phyloP scores from a whole-genome alignment of 64 coral and sea anemone species.

The Actinia equina region DNA sequence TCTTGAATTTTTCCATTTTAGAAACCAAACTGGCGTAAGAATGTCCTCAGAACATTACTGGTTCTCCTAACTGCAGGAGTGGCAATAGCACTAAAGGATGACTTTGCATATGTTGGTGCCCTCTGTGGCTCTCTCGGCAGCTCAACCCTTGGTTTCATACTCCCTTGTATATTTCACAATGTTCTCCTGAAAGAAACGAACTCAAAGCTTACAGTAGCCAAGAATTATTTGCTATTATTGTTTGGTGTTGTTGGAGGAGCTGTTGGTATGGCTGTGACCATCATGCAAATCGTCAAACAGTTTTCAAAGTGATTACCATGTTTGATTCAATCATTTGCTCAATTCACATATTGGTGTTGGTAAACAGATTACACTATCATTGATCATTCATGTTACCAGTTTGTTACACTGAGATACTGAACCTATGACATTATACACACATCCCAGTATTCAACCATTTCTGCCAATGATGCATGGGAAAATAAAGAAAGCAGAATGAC shows the following conservation, averaged over 20 bases:
- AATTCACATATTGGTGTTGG: too few relatives aligned
- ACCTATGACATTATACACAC: too few relatives aligned
- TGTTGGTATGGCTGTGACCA: slow-evolving; percentile 39
- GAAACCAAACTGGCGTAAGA: slow-evolving; percentile 61
- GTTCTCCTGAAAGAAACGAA: slow-evolving; percentile 42
- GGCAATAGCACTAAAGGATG: slow-evolving; percentile 70
- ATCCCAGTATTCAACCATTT: too few relatives aligned
- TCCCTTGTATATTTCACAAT: slow-evolving; percentile 71
- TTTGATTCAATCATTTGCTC: too few relatives aligned
- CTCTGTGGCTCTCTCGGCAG: slow-evolving; percentile 78
- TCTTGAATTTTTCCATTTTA: neutral
- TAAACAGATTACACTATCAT: too few relatives aligned
- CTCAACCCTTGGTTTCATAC: slow-evolving; percentile 65
- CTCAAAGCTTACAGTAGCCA: slow-evolving; percentile 25
- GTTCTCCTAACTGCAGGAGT: slow-evolving; percentile 66
- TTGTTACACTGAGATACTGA: too few relatives aligned
- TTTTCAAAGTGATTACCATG: slow-evolving; percentile 14
- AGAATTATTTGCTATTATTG: slow-evolving; percentile 58
- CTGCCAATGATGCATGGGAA: too few relatives aligned
- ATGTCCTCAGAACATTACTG: slow-evolving; percentile 57
- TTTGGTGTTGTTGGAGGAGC: slow-evolving; percentile 71
- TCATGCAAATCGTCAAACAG: slow-evolving; percentile 35
- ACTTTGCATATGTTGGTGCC: slow-evolving; percentile 80
- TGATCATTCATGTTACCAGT: too few relatives aligned
- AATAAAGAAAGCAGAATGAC: too few relatives aligned